A percentile compares a stretch with the other conserved stretches of the same genome.
Conservation (phyloP, 2,113 vertebrate genomes). For the Amblyornis subalaris region DNA sequence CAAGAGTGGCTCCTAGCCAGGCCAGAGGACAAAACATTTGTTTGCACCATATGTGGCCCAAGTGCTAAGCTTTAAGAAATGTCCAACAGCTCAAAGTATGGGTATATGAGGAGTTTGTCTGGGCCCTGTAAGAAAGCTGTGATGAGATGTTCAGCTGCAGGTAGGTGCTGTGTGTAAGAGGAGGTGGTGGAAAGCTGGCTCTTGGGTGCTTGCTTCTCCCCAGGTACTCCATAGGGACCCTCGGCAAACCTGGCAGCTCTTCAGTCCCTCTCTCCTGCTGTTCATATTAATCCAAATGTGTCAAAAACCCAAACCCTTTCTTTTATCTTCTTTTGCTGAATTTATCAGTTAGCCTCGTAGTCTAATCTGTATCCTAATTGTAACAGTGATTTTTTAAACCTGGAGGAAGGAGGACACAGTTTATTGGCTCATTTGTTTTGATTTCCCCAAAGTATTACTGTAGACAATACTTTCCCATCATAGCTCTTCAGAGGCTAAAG, state of each 20-base stretch:
- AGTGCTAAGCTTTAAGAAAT: neutral
- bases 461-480: neutral
- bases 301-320: neutral
- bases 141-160: neutral
- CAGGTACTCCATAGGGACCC: neutral
- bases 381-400: neutral
- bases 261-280: neutral
- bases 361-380: neutral
- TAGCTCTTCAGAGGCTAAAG: neutral
- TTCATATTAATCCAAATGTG: neutral
- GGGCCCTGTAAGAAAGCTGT: neutral
- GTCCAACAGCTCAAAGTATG: neutral
- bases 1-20: neutral
- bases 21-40: neutral
- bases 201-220: neutral
- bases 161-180: neutral
- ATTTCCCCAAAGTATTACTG: neutral
- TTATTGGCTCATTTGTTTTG: neutral
- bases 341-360: neutral
- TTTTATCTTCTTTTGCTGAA: neutral
- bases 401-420: neutral
- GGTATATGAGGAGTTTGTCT: neutral
- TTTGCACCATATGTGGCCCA: neutral
- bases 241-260: neutral
- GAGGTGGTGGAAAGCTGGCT: neutral